A percentile compares a stretch with the other conserved stretches of the same genome.
These are phyloP conservation scores for Enteromius fasciolatus DNA, from an alignment of 2,797 vertebrate genomes.

Conservation along the genomic window DNA sequence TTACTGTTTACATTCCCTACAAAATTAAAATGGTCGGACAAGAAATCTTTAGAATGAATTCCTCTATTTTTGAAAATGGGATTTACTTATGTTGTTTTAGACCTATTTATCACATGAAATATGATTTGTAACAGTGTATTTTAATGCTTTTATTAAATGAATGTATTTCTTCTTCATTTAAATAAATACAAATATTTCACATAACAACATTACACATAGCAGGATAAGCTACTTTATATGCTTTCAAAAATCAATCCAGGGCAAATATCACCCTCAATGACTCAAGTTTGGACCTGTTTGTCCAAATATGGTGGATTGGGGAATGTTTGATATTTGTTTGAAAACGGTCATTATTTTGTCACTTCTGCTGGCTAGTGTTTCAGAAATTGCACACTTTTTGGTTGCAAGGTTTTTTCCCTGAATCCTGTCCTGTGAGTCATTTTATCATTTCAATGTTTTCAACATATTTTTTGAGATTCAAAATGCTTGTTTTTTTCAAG, in stretches of 20 bases:
- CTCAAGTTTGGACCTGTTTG: neutral
- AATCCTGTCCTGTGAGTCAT: neutral
- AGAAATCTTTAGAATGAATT: neutral
- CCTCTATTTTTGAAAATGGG: neutral
- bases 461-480: neutral
- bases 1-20: neutral
- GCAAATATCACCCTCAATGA: neutral
- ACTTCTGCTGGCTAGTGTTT: neutral
- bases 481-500: neutral
- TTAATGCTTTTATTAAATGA: neutral
- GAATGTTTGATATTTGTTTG: neutral
- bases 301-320: neutral
- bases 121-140: neutral
- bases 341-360: neutral
- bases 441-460: neutral
- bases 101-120: neutral
- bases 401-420: neutral
- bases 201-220: neutral
- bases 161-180: neutral
- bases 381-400: neutral
- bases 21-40: neutral
- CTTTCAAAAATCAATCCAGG: neutral
- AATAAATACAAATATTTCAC: neutral
- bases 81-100: neutral
- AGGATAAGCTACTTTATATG: neutral